These are phyloP conservation scores for Lethocerus indicus DNA, from an alignment of 1,140 invertebrate genomes.

Conservation along the genomic window DNA sequence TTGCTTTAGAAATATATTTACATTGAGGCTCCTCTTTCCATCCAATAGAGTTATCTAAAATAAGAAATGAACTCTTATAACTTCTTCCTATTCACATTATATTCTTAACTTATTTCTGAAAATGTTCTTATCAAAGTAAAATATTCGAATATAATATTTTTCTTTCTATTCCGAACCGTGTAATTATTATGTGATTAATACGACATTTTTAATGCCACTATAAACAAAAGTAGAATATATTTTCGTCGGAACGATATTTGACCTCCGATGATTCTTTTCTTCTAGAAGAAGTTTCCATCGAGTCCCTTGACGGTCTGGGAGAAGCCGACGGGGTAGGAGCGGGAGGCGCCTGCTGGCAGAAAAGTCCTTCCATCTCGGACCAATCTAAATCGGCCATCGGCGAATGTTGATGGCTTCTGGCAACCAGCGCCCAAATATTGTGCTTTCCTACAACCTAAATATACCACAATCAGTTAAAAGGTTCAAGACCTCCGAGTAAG, in stretches of 20 bases:
- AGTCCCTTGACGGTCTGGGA: constrained; percentile 20
- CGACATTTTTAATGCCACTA: no score
- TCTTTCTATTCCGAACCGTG: no score
- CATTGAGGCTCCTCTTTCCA: constrained; percentile 89
- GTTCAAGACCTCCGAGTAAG: not conserved
- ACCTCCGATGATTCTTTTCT: constrained; percentile 52
- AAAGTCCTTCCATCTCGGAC: constrained; percentile 80
- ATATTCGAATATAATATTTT: no score
- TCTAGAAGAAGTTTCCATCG: constrained; percentile 21
- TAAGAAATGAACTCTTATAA: constrained; percentile 21
- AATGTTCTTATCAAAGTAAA: no score
- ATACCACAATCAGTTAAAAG: constrained; percentile 3
- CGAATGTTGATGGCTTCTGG: constrained; percentile 63
- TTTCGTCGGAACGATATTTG: not conserved
- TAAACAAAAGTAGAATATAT: no score
- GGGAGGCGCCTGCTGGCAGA: constrained; percentile 62
- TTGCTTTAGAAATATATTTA: constrained; percentile 98
- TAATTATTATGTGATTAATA: no score
- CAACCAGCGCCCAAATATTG: constrained; percentile 86
- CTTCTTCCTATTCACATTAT: no score
- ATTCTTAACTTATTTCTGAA: no score
- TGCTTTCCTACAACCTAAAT: constrained; percentile 58
- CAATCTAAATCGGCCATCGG: constrained; percentile 69
- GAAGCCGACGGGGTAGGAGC: constrained; percentile 35
- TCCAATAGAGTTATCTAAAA: constrained; percentile 73